Conservation (phyloP, 2,113 vertebrate genomes). For the Eleginops maclovinus region DNA sequence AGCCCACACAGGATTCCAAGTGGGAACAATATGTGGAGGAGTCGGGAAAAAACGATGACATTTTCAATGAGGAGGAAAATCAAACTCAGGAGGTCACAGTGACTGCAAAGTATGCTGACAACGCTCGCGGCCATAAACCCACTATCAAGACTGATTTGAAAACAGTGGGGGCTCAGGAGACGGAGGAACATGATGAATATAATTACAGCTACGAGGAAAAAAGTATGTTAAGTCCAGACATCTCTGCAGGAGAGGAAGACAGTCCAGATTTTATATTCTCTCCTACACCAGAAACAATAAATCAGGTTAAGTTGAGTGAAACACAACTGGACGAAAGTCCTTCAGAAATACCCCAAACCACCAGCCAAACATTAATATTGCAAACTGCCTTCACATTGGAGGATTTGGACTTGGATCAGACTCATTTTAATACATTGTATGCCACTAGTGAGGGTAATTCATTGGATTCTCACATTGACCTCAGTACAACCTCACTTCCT, state of each 20-base stretch:
- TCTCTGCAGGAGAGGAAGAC: constrained; percentile 30
- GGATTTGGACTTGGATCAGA: constrained; percentile 17
- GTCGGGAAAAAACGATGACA: constrained; percentile 23
- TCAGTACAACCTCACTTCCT: constrained; percentile 46
- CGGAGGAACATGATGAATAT: not conserved
- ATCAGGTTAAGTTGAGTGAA: constrained; percentile 49
- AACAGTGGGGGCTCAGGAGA: constrained; percentile 4
- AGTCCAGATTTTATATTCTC: constrained; percentile 11
- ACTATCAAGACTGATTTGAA: not conserved
- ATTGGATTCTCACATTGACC: constrained; percentile 30
- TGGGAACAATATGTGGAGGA: constrained; percentile 6
- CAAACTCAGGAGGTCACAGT: constrained; percentile 26
- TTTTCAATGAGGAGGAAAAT: constrained; percentile 23
- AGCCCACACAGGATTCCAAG: constrained; percentile 38
- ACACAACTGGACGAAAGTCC: constrained; percentile 12
- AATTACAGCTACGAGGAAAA: constrained; percentile 13
- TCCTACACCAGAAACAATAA: constrained; percentile 1
- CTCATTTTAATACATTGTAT: not conserved
- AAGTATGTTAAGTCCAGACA: not conserved
- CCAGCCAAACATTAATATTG: constrained; percentile 1
- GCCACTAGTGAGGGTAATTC: constrained; percentile 4
- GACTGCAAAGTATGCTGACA: constrained; percentile 21
- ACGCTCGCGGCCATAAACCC: not conserved
- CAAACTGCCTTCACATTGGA: constrained; percentile 16
- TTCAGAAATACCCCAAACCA: constrained; percentile 45